phyloP scores from a whole-genome alignment of 2,113 vertebrate species.

The Hippoglossus stenolepis region DNA sequence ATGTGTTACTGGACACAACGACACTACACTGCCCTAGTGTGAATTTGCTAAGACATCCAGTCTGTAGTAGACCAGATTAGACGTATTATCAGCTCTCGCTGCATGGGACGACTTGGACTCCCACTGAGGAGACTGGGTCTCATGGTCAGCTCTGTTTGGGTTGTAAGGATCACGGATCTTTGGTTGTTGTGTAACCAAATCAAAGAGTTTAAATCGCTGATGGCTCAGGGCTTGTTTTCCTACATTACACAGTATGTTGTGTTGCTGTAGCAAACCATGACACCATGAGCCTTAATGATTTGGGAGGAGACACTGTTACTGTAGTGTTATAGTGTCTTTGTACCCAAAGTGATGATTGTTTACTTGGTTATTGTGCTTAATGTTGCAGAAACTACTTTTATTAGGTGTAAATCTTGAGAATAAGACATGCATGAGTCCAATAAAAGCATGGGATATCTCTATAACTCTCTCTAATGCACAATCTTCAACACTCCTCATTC shows the following conservation, averaged over 20 bases:
- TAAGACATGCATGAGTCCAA: too few relatives aligned
- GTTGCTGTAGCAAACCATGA: not conserved
- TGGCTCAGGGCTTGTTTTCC: not conserved
- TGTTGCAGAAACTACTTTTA: too few relatives aligned
- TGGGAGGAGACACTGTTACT: not conserved
- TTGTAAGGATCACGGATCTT: conserved; percentile 53
- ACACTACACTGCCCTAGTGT: conserved; percentile 6
- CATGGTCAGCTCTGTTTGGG: conserved; percentile 50
- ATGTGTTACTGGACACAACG: not conserved
- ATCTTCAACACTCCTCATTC: too few relatives aligned
- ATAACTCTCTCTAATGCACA: too few relatives aligned
- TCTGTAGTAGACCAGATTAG: conserved; percentile 70
- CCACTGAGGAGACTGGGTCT: conserved; percentile 38
- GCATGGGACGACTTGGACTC: conserved; percentile 56
- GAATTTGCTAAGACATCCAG: conserved; percentile 41
- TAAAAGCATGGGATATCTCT: too few relatives aligned
- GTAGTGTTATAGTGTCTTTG: not conserved
- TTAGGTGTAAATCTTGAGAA: too few relatives aligned
- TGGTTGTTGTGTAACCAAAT: conserved; percentile 44
- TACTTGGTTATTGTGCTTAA: too few relatives aligned
- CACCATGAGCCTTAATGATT: not conserved
- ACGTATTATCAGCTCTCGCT: conserved; percentile 56
- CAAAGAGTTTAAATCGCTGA: conserved; percentile 17
- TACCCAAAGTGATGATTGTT: too few relatives aligned
- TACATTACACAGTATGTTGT: not conserved